Percentiles rank a stretch among this genome's conserved stretches.
phyloP scores from a whole-genome alignment of 2,797 vertebrate genomes.

The Chiloscyllium punctatum region DNA sequence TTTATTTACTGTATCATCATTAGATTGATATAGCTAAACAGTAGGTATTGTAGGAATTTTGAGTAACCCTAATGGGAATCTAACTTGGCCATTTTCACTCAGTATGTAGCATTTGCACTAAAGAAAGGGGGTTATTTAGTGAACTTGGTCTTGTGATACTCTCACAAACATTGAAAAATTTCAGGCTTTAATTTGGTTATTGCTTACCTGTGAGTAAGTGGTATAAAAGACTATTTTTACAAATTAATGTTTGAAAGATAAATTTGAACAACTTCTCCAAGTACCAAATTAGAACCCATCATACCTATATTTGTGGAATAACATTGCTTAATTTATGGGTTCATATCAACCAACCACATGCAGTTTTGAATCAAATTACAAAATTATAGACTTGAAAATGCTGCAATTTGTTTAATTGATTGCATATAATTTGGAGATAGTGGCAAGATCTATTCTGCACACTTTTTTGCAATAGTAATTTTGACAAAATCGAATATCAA shows the following conservation, averaged over 20 bases:
- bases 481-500: neutral
- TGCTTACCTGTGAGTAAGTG: neutral
- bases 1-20: neutral
- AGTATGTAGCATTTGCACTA: neutral
- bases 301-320: neutral
- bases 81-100: neutral
- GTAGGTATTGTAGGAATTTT: neutral
- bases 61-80: neutral
- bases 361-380: neutral
- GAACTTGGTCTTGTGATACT: neutral
- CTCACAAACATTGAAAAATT: neutral
- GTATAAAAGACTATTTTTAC: neutral
- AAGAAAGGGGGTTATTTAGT: neutral
- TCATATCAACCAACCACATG: neutral
- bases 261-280: neutral
- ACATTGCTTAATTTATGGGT: neutral
- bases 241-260: neutral
- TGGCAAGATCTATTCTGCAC: neutral
- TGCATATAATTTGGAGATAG: neutral
- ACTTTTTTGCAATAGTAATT: neutral
- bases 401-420: neutral
- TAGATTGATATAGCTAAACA: neutral
- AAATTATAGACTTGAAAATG: neutral
- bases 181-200: neutral
- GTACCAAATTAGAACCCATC: neutral